Evolutionary conservation across 2,113 vertebrate genomes (phyloP).

Genomic region (Danionella cerebrum): DNA sequence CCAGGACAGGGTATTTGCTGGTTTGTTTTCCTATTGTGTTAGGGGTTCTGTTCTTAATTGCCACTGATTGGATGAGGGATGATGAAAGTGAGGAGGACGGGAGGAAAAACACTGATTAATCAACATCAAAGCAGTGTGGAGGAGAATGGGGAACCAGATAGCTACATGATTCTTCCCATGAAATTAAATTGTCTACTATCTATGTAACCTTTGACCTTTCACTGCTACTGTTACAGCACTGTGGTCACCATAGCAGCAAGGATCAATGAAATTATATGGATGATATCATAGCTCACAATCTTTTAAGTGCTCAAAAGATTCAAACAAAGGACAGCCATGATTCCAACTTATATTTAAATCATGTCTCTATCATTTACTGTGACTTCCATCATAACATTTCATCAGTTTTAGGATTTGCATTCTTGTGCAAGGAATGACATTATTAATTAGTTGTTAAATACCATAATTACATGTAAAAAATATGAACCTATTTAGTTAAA

Average conservation of each 20-base stretch:
- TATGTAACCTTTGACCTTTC: slow-evolving; percentile 23
- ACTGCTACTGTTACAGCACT: slow-evolving; percentile 25
- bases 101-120: neutral
- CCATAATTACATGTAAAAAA: too few relatives aligned
- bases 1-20: neutral
- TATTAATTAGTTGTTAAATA: too few relatives aligned
- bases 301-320: neutral
- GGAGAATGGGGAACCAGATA: slow-evolving; percentile 27
- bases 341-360: neutral
- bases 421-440: too few relatives aligned
- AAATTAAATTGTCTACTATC: slow-evolving; percentile 28
- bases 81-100: neutral
- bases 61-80: slow-evolving; percentile 30
- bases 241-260: slow-evolving; percentile 7
- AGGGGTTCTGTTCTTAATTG: slow-evolving; percentile 39
- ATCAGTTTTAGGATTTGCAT: too few relatives aligned
- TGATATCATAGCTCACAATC: slow-evolving; percentile 23
- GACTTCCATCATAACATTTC: too few relatives aligned
- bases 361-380: too few relatives aligned
- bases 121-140: neutral
- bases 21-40: slow-evolving; percentile 21
- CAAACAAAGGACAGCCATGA: neutral
- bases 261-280: slow-evolving; percentile 5
- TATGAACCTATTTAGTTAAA: too few relatives aligned
- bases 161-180: slow-evolving; percentile 23